Base-by-base conservation (phyloP, 2,888 invertebrate genomes). In the Chrysolina americana region DNA sequence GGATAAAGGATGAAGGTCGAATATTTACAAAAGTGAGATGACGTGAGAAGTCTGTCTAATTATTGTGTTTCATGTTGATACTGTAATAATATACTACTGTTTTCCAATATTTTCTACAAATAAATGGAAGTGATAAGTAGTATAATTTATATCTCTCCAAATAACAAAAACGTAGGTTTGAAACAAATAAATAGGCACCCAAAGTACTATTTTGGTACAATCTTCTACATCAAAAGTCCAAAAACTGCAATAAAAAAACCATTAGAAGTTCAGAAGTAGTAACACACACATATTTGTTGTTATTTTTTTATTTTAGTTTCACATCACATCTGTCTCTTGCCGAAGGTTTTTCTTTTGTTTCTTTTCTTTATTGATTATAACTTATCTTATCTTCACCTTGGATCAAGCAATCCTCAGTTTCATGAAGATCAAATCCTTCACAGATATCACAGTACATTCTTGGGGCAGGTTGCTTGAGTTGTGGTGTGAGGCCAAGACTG, bases 381-480 rank as follows among this genome's bases (percentile, higher is more conserved):
- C 91, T 68, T 89, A 78, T 28, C 77, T 85, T 87, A 63, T 92
- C 92, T 56, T 90, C 91, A 19, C 92, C 92, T 89, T 98, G 98
- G 64, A 92, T 90, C 44, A 98, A 98, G 87, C 98, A 99, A 86
- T 99, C 98, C 87, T 98, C 98, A 0, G 98, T 99, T 88, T 99
- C 98, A 87, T 99, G 99, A 72, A 94, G 90, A 89, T 99, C 98
- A 89, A 98, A 99, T 87, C 93, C 92, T 89, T 98, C 98, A 88
- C 98, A 99, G 83, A 98, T 98, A 91, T 99, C 98, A 91, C 98
- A 99, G 90, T 96, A 98, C 85, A 95, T 89, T 28, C 98, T 93
- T 56, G 96, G 96, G 2, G 96, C 92, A 17, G 77, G 70, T 79
- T 81, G 80, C 53, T 75, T 81, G 28, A 70, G 65, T 36, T 78